Evolutionary conservation across 2,113 vertebrate genomes (phyloP).

Genomic region (Gambusia holbrooki): DNA sequence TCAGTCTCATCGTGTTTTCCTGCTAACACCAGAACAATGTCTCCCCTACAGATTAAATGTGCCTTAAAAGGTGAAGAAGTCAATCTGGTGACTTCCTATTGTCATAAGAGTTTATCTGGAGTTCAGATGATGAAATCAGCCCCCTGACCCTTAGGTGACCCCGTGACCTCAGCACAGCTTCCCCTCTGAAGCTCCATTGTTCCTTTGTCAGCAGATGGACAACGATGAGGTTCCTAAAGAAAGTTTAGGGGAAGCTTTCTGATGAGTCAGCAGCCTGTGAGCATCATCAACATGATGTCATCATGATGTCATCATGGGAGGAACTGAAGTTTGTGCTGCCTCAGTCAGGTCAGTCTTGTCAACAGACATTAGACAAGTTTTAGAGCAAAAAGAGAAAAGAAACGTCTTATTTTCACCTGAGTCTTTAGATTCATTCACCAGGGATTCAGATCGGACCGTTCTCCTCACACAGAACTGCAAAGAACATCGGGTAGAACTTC

Average conservation of each 20-base stretch:
- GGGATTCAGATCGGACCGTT: no score
- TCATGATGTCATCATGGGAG: slow-evolving; percentile 36
- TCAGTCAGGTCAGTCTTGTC: slow-evolving; percentile 47
- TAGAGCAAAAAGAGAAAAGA: not conserved
- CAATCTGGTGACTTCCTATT: slow-evolving; percentile 43
- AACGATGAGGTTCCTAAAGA: slow-evolving; percentile 61
- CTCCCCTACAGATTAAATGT: not conserved
- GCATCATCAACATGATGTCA: slow-evolving; percentile 37
- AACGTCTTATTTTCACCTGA: not conserved
- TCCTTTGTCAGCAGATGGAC: slow-evolving; percentile 60
- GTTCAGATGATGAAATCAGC: slow-evolving; percentile 74
- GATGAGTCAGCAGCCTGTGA: slow-evolving; percentile 43
- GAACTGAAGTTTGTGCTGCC: not conserved
- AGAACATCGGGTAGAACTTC: no score
- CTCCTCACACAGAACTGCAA: no score
- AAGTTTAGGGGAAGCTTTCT: slow-evolving; percentile 60
- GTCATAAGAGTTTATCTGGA: slow-evolving; percentile 73
- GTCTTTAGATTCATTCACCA: no score
- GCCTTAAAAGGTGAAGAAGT: not conserved
- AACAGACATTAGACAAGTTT: not conserved
- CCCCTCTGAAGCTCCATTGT: slow-evolving; percentile 66
- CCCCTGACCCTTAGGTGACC: slow-evolving; percentile 60
- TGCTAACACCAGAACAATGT: not conserved
- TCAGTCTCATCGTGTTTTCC: not conserved
- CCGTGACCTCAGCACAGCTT: slow-evolving; percentile 60